Conservation (phyloP, 2,113 vertebrate species). For the Condylura cristata region DNA sequence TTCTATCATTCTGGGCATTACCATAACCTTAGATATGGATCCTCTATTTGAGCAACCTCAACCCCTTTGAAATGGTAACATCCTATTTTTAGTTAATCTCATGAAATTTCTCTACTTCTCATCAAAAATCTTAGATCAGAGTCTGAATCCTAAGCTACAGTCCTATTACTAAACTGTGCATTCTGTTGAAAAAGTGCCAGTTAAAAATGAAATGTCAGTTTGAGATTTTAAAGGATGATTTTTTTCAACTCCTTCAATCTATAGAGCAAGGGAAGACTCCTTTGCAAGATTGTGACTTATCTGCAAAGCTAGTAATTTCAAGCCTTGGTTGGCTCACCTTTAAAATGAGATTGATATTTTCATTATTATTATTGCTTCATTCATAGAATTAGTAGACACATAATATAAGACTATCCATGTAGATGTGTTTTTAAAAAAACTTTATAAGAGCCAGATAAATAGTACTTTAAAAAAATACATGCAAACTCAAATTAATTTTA, state of each 20-base stretch:
- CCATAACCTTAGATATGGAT: slow-evolving; percentile 48
- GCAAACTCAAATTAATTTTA: slow-evolving; percentile 25
- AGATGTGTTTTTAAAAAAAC: not conserved
- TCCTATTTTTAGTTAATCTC: not conserved
- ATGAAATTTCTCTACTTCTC: not conserved
- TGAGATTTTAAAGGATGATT: not conserved
- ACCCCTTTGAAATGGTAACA: not conserved
- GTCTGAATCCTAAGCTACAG: not conserved
- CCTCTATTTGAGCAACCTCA: slow-evolving; percentile 4
- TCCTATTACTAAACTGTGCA: not conserved
- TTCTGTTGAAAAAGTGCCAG: not conserved
- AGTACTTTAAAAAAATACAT: not conserved
- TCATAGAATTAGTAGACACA: not conserved
- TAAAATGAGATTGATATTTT: not conserved
- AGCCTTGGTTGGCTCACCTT: not conserved
- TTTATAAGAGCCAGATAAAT: not conserved
- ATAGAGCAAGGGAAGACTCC: not conserved
- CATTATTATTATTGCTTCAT: not conserved
- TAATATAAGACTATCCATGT: not conserved
- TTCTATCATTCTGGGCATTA: slow-evolving; percentile 58
- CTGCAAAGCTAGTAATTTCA: slow-evolving; percentile 6
- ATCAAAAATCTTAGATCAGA: not conserved
- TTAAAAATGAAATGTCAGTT: not conserved
- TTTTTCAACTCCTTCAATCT: not conserved
- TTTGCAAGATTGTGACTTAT: not conserved